A percentile compares a stretch with the other conserved stretches of the same genome.
These are phyloP conservation scores for Pheosia tremula DNA, from an alignment of 2,888 invertebrate species.

Conservation along the genomic window DNA sequence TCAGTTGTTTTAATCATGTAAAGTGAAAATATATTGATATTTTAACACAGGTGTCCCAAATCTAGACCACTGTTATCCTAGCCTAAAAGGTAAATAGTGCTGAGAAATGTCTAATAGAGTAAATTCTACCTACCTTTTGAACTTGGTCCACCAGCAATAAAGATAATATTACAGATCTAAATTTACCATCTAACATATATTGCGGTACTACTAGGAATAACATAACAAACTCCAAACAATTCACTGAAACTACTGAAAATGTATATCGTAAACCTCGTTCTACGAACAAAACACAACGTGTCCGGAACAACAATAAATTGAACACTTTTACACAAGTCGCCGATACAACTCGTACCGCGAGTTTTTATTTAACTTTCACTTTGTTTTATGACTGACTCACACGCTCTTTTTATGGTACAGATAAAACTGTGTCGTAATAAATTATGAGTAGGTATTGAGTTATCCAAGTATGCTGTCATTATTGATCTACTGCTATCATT, in stretches of 20 bases:
- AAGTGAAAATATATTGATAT: no score
- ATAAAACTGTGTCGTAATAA: not conserved
- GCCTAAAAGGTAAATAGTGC: no score
- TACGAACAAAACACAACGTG: conserved; percentile 16
- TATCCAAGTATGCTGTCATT: no score
- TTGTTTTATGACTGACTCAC: conserved; percentile 27
- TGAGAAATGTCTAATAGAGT: no score
- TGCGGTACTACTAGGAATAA: not conserved
- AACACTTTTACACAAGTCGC: conserved; percentile 27
- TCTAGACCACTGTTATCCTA: no score
- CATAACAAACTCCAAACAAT: not conserved
- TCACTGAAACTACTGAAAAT: not conserved
- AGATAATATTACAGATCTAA: not conserved
- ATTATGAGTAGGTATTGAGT: not conserved
- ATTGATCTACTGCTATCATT: no score
- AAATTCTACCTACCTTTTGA: no score
- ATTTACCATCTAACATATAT: not conserved
- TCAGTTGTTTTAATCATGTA: no score
- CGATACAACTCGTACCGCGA: conserved; percentile 27
- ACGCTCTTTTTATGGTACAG: conserved; percentile 5
- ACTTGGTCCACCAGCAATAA: no score
- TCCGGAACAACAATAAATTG: conserved; percentile 28
- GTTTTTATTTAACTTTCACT: conserved; percentile 40
- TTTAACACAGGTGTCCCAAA: no score
- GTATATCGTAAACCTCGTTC: conserved; percentile 14